These are phyloP conservation scores for Drosophila anomelani DNA, from an alignment of 2,888 invertebrate genomes.

Conservation along the genomic window DNA sequence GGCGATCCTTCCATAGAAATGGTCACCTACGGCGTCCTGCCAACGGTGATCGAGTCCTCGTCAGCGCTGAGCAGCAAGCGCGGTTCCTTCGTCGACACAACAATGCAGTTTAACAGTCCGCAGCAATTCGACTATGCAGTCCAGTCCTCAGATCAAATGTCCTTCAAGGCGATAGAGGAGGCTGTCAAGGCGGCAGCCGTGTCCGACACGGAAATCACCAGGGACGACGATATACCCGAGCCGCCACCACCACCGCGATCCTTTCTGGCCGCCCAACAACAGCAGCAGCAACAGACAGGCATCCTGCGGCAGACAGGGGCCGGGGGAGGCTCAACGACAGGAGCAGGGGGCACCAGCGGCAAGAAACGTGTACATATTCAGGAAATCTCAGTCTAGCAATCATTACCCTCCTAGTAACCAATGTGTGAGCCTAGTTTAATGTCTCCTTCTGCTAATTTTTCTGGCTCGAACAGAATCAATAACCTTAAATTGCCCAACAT, in stretches of 20 bases:
- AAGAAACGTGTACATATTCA: slow-evolving; percentile 97
- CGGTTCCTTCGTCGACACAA: slow-evolving; percentile 73
- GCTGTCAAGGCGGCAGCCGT: slow-evolving; percentile 72
- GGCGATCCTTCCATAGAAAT: slow-evolving; percentile 66
- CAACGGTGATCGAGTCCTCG: slow-evolving; percentile 60
- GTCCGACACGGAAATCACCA: slow-evolving; percentile 63
- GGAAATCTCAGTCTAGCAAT: slow-evolving; percentile 92
- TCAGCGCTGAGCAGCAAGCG: slow-evolving; percentile 70
- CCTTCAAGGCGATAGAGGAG: slow-evolving; percentile 82
- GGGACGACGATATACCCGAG: slow-evolving; percentile 87
- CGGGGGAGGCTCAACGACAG: slow-evolving; percentile 85
- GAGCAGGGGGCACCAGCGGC: slow-evolving; percentile 58
- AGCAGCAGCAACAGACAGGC: slow-evolving; percentile 75
- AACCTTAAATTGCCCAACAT: background rate
- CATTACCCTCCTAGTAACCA: slow-evolving; percentile 29
- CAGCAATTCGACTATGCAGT: slow-evolving; percentile 80
- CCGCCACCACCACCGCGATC: slow-evolving; percentile 86
- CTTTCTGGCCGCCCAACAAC: slow-evolving; percentile 82
- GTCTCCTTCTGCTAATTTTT: slow-evolving; percentile 9
- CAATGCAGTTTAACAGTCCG: slow-evolving; percentile 51
- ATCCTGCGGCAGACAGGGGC: slow-evolving; percentile 87
- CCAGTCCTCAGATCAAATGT: slow-evolving; percentile 81
- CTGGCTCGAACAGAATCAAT: background rate
- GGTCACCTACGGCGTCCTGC: slow-evolving; percentile 69
- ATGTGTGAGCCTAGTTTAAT: slow-evolving; percentile 17